phyloP scores from a whole-genome alignment of 1,140 invertebrate species.

The Brachystomella parvula region DNA sequence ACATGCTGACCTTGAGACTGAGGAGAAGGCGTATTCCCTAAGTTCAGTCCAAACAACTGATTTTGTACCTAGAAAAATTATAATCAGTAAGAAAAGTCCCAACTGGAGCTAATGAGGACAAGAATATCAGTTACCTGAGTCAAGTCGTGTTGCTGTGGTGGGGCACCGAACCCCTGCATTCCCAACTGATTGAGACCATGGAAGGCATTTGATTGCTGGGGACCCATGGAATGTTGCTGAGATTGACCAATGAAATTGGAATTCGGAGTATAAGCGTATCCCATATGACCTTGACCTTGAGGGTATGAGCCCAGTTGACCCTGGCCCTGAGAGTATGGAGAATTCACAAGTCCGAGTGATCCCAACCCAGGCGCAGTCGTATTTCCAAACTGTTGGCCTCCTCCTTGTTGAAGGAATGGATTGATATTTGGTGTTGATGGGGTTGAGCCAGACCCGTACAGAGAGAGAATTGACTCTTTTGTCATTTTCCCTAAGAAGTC shows the following conservation, averaged over 20 bases:
- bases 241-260: not conserved
- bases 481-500: slow-evolving; percentile 76
- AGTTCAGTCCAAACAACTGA: slow-evolving; percentile 4
- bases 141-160: not conserved
- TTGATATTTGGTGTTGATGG: not conserved
- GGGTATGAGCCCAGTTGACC: not conserved
- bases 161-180: not conserved
- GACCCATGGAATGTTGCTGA: not conserved
- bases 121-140: not conserved
- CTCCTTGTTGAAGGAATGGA: not conserved
- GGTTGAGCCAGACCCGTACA: slow-evolving; percentile 51
- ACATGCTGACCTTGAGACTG: not conserved
- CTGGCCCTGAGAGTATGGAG: not conserved
- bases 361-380: not conserved
- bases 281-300: not conserved
- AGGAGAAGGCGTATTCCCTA: not conserved
- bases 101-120: not conserved
- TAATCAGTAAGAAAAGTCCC: not conserved
- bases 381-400: not conserved
- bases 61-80: not conserved
- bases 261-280: not conserved
- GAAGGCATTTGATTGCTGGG: not conserved
- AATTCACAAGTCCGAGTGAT: not conserved
- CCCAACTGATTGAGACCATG: not conserved
- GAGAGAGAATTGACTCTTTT: slow-evolving; percentile 85